A percentile compares a stretch with the other conserved stretches of the same genome.
phyloP scores from a whole-genome alignment of 2,888 invertebrate species.

The Andrena bucephala region DNA sequence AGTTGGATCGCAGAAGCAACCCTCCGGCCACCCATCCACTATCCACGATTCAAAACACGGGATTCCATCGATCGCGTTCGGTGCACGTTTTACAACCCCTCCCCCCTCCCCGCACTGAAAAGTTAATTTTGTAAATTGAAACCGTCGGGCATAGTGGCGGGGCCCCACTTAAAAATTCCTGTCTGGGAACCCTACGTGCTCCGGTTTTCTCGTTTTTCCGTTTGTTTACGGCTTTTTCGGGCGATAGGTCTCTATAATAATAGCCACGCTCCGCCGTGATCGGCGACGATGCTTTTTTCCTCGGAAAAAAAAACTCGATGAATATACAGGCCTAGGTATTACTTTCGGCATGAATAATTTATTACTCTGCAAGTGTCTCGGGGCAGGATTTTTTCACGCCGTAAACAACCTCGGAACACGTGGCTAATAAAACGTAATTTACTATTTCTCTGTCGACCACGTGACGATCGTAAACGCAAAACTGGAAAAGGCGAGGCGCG shows the following conservation, averaged over 20 bases:
- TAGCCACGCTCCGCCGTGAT: neutral
- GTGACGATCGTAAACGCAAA: neutral
- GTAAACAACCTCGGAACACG: neutral
- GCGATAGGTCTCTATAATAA: neutral
- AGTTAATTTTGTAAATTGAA: slow-evolving; percentile 55
- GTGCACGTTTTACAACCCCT: slow-evolving; percentile 22
- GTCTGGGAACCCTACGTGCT: no score
- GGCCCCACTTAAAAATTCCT: neutral
- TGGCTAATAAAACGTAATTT: neutral
- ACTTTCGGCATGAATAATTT: slow-evolving; percentile 9
- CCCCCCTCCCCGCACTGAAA: neutral
- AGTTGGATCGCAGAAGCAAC: neutral
- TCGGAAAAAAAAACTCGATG: neutral
- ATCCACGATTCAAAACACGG: slow-evolving; percentile 34
- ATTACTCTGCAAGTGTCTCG: neutral
- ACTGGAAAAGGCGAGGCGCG: neutral
- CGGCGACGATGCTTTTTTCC: neutral
- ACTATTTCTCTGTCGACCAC: neutral
- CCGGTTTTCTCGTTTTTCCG: neutral
- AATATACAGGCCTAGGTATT: neutral
- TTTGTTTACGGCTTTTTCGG: neutral
- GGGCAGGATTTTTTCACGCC: neutral
- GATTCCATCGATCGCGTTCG: slow-evolving; percentile 33
- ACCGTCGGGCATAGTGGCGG: neutral
- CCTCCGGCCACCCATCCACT: slow-evolving; percentile 37